Percentiles rank a stretch among this genome's conserved stretches.
Evolutionary conservation across 2,888 invertebrate genomes (phyloP).

Genomic region (Nycteola revayana): DNA sequence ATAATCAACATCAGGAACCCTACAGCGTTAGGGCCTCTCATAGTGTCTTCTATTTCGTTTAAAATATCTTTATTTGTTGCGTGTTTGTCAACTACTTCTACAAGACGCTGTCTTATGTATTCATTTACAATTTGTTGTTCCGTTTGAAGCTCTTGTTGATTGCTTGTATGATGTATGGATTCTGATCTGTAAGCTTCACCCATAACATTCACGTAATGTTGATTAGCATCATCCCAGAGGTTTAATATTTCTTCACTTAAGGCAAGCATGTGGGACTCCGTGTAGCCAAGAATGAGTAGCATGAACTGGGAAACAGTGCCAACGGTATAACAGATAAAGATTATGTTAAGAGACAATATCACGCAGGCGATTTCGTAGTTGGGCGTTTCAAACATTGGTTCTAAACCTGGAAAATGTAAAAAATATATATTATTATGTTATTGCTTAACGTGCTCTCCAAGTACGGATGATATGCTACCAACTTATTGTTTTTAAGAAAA

Average conservation of each 20-base stretch:
- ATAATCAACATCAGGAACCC: conserved; percentile 46
- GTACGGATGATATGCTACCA: too few relatives aligned
- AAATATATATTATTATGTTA: too few relatives aligned
- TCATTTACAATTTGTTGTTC: conserved; percentile 35
- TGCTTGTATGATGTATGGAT: conserved; percentile 3
- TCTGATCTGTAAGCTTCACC: conserved; percentile 2
- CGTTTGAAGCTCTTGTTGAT: not conserved
- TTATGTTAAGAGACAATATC: conserved; percentile 22
- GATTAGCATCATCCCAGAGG: conserved; percentile 45
- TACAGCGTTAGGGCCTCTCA: conserved; percentile 44
- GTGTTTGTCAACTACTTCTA: conserved; percentile 41
- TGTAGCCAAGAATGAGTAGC: conserved; percentile 47
- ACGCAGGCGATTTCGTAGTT: conserved; percentile 48
- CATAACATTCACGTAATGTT: conserved; percentile 8
- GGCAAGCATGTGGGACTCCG: conserved; percentile 52
- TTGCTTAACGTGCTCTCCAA: too few relatives aligned
- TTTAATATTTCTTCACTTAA: conserved; percentile 45
- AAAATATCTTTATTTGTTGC: conserved; percentile 37
- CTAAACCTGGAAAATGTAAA: conserved; percentile 51
- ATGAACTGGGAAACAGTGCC: conserved; percentile 45
- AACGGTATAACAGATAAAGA: conserved; percentile 38
- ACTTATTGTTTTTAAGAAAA: too few relatives aligned
- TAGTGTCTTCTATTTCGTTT: conserved; percentile 38
- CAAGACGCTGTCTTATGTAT: conserved; percentile 37
- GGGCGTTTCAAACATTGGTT: conserved; percentile 51